A percentile compares a stretch with the other conserved stretches of the same genome.
Evolutionary conservation across 2,888 invertebrate genomes (phyloP).

Genomic region (Copidosoma aretas): DNA sequence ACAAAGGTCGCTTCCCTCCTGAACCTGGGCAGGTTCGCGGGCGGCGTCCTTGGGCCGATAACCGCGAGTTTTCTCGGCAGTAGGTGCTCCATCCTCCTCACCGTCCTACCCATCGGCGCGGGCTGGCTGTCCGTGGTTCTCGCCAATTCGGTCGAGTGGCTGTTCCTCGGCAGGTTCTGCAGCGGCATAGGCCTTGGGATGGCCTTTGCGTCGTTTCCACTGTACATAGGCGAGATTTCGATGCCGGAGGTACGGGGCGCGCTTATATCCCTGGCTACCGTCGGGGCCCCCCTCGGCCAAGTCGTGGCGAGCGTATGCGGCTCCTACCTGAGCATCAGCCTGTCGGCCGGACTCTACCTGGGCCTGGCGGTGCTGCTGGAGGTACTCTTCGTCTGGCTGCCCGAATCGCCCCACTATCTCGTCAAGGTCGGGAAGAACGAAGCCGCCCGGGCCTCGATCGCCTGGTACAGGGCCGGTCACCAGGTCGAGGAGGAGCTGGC

Average conservation of each 20-base stretch:
- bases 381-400: constrained; percentile 48
- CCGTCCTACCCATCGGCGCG: constrained; percentile 41
- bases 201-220: constrained; percentile 47
- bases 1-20: constrained; percentile 44
- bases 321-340: constrained; percentile 47
- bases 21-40: constrained; percentile 44
- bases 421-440: background rate
- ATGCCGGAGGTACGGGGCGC: constrained; percentile 52
- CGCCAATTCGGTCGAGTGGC: constrained; percentile 43
- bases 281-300: constrained; percentile 50
- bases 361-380: constrained; percentile 45
- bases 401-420: constrained; percentile 51
- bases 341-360: constrained; percentile 49
- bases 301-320: constrained; percentile 53
- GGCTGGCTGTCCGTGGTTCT: constrained; percentile 44
- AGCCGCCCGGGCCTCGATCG: constrained; percentile 1
- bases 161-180: constrained; percentile 43
- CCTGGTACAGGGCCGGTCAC: constrained; percentile 15
- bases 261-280: constrained; percentile 48
- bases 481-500: constrained; percentile 12
- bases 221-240: constrained; percentile 52
- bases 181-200: constrained; percentile 49
- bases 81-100: constrained; percentile 43
- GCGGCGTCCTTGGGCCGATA: constrained; percentile 44
- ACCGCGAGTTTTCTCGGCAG: constrained; percentile 43